A percentile compares a stretch with the other conserved stretches of the same genome.
phyloP scores from a whole-genome alignment of 1,140 invertebrate genomes.

The Epicauta chinensis region DNA sequence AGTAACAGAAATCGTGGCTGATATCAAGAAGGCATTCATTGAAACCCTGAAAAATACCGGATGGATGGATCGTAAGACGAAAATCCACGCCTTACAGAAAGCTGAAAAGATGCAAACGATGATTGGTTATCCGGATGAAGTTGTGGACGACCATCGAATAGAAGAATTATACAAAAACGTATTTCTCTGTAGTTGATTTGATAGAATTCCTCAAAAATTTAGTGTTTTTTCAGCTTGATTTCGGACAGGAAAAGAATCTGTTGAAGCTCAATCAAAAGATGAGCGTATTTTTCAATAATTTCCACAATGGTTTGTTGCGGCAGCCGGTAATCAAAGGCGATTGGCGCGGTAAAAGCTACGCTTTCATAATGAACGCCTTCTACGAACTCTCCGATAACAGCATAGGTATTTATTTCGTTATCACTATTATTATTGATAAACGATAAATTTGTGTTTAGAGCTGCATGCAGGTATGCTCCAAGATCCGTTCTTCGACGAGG shows the following conservation, averaged over 20 bases:
- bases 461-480: slow-evolving; percentile 65
- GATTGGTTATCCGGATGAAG: slow-evolving; percentile 51
- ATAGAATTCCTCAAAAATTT: neutral
- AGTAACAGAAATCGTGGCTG: slow-evolving; percentile 54
- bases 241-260: slow-evolving; percentile 55
- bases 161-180: slow-evolving; percentile 39
- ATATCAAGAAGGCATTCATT: slow-evolving; percentile 50
- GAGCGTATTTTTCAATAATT: slow-evolving; percentile 2
- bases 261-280: slow-evolving; percentile 62
- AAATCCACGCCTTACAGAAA: slow-evolving; percentile 46
- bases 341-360: slow-evolving; percentile 50
- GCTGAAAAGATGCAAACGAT: slow-evolving; percentile 44
- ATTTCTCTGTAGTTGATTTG: neutral
- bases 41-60: slow-evolving; percentile 49
- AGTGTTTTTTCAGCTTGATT: slow-evolving; percentile 50
- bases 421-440: neutral
- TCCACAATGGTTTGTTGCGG: slow-evolving; percentile 43
- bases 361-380: slow-evolving; percentile 53
- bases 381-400: slow-evolving; percentile 53
- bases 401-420: slow-evolving; percentile 42
- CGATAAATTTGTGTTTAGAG: slow-evolving; percentile 36
- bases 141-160: slow-evolving; percentile 45
- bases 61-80: slow-evolving; percentile 61
- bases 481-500: slow-evolving; percentile 74
- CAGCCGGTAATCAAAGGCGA: slow-evolving; percentile 54